Percentiles rank a stretch among this genome's conserved stretches.
These are phyloP conservation scores for Heliconius congener DNA, from an alignment of 1,140 invertebrate species.

Conservation along the genomic window DNA sequence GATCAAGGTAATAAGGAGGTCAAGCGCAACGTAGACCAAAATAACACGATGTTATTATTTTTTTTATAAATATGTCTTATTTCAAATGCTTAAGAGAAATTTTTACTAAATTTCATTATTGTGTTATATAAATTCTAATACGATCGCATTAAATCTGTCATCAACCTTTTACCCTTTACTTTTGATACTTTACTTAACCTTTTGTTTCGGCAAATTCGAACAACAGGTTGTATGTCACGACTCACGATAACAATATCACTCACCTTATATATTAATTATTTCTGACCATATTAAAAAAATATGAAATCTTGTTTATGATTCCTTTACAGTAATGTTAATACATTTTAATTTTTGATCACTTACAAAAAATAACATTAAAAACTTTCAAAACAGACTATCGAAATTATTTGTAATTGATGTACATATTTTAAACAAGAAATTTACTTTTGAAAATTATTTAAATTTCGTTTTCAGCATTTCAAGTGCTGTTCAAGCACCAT, in stretches of 20 bases:
- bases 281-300: neutral
- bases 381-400: too few species aligned
- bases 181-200: too few species aligned
- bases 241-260: conserved; percentile 4
- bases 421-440: neutral
- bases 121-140: neutral
- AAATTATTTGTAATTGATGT: neutral
- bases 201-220: neutral
- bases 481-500: conserved; percentile 5
- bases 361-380: too few species aligned
- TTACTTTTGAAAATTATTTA: neutral
- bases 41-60: neutral
- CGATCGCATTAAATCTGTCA: neutral
- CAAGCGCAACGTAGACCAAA: conserved; percentile 49
- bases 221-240: conserved; percentile 22
- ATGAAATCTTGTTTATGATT: neutral
- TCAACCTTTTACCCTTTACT: neutral
- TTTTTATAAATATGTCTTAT: neutral
- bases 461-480: neutral
- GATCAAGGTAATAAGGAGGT: conserved; percentile 72
- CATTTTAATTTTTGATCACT: neutral
- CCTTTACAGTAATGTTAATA: neutral
- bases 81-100: neutral
- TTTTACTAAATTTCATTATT: neutral
- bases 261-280: conserved; percentile 2